Evolutionary conservation across 2,113 vertebrate genomes (phyloP).

Genomic region (Psammodynastes pulverulentus): DNA sequence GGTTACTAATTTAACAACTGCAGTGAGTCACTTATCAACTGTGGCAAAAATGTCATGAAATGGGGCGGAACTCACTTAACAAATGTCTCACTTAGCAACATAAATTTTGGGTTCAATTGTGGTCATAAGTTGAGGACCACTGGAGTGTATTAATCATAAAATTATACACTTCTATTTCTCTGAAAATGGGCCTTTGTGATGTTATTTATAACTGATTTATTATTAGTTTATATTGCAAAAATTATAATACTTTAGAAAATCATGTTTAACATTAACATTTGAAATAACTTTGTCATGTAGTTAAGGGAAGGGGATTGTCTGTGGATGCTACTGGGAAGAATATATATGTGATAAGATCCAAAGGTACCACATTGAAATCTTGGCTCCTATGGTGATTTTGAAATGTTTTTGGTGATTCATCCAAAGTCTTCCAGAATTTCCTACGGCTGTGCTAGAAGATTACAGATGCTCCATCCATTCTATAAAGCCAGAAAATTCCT

Average conservation of each 20-base stretch:
- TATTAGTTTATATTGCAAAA: background rate
- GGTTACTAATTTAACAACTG: background rate
- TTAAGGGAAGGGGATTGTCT: background rate
- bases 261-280: background rate
- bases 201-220: background rate
- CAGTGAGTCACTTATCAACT: background rate
- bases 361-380: background rate
- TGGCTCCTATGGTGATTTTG: background rate
- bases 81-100: background rate
- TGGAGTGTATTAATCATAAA: background rate
- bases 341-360: background rate
- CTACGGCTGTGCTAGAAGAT: background rate
- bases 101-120: background rate
- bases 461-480: background rate
- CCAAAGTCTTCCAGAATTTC: background rate
- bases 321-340: background rate
- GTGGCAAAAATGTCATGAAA: background rate
- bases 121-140: background rate
- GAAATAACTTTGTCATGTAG: background rate
- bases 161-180: background rate
- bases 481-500: background rate
- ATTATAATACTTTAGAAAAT: background rate
- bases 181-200: background rate
- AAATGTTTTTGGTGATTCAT: background rate
- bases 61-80: background rate